Percentiles rank a stretch among this genome's conserved stretches.
Evolutionary conservation across 2,888 invertebrate genomes (phyloP).

Genomic region (Cantharis rufa): DNA sequence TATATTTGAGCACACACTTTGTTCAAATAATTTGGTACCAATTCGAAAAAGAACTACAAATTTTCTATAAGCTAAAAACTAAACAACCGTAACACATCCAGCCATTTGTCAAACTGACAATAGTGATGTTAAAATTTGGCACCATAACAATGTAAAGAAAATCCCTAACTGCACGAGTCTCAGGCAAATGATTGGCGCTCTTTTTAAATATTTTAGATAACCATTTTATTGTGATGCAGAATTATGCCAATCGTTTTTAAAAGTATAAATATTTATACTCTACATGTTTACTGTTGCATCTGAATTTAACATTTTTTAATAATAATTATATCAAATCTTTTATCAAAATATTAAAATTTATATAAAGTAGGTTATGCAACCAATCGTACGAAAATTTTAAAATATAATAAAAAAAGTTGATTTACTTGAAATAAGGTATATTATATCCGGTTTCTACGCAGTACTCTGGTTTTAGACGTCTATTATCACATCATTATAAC

Average conservation of each 20-base stretch:
- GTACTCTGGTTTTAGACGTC: no score
- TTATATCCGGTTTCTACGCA: no score
- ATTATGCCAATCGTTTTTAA: background rate
- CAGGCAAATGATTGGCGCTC: background rate
- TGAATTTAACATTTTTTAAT: background rate
- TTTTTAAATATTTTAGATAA: background rate
- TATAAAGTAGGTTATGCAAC: background rate
- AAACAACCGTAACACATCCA: constrained; percentile 10
- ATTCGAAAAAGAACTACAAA: constrained; percentile 2
- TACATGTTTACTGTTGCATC: background rate
- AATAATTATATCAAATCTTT: no score
- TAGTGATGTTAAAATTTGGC: background rate
- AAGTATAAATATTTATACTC: background rate
- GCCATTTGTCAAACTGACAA: constrained; percentile 26
- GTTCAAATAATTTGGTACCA: background rate
- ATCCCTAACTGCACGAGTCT: background rate
- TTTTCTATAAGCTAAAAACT: background rate
- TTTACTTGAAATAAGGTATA: no score
- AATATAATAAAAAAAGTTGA: no score
- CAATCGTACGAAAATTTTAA: background rate
- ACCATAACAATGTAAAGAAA: constrained; percentile 1
- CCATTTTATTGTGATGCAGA: background rate
- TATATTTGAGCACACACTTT: background rate
- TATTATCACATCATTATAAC: no score
- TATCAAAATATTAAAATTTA: no score